Evolutionary conservation across 2,888 invertebrate species (phyloP).

Genomic region (Calephelis perditalis): DNA sequence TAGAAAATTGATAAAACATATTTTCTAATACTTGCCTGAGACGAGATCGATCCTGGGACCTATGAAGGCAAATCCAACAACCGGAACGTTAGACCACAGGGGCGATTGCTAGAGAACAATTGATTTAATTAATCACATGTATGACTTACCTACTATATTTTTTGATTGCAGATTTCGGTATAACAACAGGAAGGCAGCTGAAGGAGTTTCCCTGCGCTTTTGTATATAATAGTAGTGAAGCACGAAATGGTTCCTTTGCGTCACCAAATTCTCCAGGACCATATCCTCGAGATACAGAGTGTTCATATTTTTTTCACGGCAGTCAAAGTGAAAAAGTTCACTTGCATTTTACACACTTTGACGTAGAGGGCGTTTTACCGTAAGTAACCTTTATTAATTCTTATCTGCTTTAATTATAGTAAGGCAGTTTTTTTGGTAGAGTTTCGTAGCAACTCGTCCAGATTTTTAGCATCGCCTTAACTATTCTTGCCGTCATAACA

Average conservation of each 20-base stretch:
- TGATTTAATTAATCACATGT: too few relatives aligned
- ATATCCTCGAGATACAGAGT: slow-evolving; percentile 93
- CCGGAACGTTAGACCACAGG: too few relatives aligned
- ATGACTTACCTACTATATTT: too few relatives aligned
- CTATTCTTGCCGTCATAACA: too few relatives aligned
- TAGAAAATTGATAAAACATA: too few relatives aligned
- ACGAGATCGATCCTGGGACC: too few relatives aligned
- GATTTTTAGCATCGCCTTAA: too few relatives aligned
- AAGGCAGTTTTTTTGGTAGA: too few relatives aligned
- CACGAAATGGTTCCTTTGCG: slow-evolving; percentile 88
- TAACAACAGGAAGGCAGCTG: slow-evolving; percentile 88
- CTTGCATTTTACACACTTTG: slow-evolving; percentile 93
- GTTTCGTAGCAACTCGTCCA: too few relatives aligned
- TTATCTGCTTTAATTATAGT: neutral
- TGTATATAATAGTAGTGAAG: slow-evolving; percentile 89
- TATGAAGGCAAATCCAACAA: too few relatives aligned
- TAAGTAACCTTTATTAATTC: slow-evolving; percentile 71
- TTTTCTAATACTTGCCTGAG: too few relatives aligned
- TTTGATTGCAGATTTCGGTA: slow-evolving; percentile 87
- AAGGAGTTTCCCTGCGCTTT: slow-evolving; percentile 91
- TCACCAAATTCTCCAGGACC: slow-evolving; percentile 95
- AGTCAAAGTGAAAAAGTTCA: slow-evolving; percentile 86
- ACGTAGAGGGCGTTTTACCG: slow-evolving; percentile 96
- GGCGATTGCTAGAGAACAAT: too few relatives aligned
- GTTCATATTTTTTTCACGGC: slow-evolving; percentile 94